Conservation (phyloP, 2,113 vertebrate species). For the Chaetorhynchus papuensis region DNA sequence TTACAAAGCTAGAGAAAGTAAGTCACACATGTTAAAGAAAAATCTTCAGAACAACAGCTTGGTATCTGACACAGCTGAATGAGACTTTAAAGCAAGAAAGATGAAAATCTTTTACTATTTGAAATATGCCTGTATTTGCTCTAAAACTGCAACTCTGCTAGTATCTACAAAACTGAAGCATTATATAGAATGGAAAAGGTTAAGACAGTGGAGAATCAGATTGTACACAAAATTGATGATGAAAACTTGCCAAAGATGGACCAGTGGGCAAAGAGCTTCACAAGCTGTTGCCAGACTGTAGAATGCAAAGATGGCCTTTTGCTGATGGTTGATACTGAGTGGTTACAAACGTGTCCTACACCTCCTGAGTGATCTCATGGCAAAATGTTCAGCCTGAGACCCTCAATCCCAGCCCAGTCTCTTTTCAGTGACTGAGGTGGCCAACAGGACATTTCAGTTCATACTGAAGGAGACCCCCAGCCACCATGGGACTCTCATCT, state of each 20-base stretch:
- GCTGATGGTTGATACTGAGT: not conserved
- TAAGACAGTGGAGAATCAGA: not conserved
- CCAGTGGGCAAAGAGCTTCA: not conserved
- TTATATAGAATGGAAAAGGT: not conserved
- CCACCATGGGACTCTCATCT: not conserved
- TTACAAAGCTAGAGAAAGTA: slow-evolving; percentile 13
- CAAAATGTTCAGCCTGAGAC: not conserved
- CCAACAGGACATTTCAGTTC: not conserved
- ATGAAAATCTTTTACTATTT: not conserved
- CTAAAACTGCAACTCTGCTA: not conserved
- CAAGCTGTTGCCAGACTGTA: not conserved
- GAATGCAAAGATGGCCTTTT: not conserved
- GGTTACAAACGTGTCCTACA: not conserved
- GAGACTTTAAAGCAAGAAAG: not conserved
- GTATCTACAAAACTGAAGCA: not conserved
- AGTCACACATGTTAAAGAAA: not conserved
- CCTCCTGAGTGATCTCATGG: not conserved
- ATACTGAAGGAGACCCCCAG: not conserved
- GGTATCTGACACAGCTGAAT: not conserved
- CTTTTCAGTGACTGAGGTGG: not conserved
- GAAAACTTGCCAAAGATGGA: not conserved
- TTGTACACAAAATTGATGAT: not conserved
- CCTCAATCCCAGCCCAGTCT: not conserved
- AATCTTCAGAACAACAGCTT: not conserved
- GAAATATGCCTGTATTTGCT: not conserved